These are phyloP conservation scores for Bombus consobrinus DNA, from an alignment of 1,140 invertebrate genomes.

Conservation along the genomic window DNA sequence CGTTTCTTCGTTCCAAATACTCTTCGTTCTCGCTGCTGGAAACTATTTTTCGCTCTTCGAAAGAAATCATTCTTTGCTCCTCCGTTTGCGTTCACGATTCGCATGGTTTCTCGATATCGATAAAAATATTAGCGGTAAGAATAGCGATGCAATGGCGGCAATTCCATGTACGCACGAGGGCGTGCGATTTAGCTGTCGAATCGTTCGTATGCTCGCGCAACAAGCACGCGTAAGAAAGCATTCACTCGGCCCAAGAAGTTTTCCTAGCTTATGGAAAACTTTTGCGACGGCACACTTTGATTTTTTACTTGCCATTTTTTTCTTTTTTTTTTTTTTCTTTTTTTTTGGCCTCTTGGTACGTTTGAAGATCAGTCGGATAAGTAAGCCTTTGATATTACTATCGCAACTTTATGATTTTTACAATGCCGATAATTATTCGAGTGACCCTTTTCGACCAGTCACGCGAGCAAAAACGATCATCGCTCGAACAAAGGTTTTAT, in stretches of 20 bases:
- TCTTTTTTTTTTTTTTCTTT: neutral
- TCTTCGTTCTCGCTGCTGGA: neutral
- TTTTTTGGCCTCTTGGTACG: neutral
- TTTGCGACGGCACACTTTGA: neutral
- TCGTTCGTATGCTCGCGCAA: constrained; percentile 4
- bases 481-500: neutral
- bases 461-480: neutral
- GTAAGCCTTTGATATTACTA: neutral
- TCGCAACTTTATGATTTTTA: neutral
- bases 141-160: constrained; percentile 46
- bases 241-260: neutral
- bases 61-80: neutral
- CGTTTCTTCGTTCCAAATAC: neutral
- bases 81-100: constrained; percentile 37
- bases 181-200: neutral
- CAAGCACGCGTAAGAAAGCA: constrained; percentile 1
- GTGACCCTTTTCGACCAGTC: neutral
- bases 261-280: neutral
- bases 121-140: constrained; percentile 59
- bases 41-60: neutral
- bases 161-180: constrained; percentile 42
- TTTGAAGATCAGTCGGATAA: constrained; percentile 1
- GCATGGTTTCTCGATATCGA: constrained; percentile 43
- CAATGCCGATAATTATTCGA: constrained; percentile 13
- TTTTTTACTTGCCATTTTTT: neutral